A percentile compares a stretch with the other conserved stretches of the same genome.
These are phyloP conservation scores for Amphipoea lucens DNA, from an alignment of 2,888 invertebrate species.

Conservation along the genomic window DNA sequence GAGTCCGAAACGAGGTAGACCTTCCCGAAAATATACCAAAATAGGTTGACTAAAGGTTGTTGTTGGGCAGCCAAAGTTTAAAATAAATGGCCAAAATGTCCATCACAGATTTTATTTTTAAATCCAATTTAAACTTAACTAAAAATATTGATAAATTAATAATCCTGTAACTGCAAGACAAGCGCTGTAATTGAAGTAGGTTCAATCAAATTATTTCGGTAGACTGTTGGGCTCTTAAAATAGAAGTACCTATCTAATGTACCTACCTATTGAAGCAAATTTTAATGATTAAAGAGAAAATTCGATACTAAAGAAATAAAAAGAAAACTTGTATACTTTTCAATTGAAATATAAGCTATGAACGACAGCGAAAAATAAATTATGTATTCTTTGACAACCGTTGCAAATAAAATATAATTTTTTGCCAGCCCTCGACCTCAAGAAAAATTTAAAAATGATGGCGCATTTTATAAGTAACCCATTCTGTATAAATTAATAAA, in stretches of 20 bases:
- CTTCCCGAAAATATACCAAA: conserved; percentile 31
- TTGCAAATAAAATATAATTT: not conserved
- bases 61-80: conserved; percentile 10
- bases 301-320: not conserved
- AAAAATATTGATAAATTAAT: too few relatives aligned
- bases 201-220: not conserved
- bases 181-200: not conserved
- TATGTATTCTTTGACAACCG: conserved; percentile 1
- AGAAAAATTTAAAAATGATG: not conserved
- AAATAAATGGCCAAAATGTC: conserved; percentile 27
- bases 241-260: not conserved
- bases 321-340: not conserved
- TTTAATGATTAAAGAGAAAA: not conserved
- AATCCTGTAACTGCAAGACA: not conserved
- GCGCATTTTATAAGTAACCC: not conserved
- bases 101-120: not conserved
- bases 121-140: too few relatives aligned
- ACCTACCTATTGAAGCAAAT: not conserved
- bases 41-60: conserved; percentile 27
- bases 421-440: too few relatives aligned
- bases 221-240: not conserved
- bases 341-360: not conserved
- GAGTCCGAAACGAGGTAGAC: not conserved
- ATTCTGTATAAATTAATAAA: not conserved
- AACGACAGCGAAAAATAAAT: not conserved